Evolutionary conservation across 2,113 vertebrate species (phyloP), one percentile per base, ranked within the genome.

Genomic region (Epinephelus moara): DNA sequence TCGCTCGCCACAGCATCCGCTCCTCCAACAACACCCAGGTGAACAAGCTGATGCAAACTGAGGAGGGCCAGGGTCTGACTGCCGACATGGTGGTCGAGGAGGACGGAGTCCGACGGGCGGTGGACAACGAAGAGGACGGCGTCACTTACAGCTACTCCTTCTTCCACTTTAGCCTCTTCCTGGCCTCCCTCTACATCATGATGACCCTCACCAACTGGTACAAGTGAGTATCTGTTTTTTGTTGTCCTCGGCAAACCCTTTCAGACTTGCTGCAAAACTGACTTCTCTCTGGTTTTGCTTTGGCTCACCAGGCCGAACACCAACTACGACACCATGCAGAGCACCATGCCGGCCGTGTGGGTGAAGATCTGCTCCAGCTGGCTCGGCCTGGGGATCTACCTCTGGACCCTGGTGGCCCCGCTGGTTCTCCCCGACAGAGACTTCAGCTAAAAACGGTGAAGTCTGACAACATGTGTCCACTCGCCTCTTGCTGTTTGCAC

Each of bases 151-250:
- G 84, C 93, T 99, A 98, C 92, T 96, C 94, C 86, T 99, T 99
- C 95, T 99, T 99, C 94, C 98, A 99, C 93, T 93, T 97, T 88
- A 96, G 96, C 93, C 96, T 99, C 42, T 64, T 95, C 7, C 93
- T 99, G 1, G 97, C 98, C 18, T 96, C 97, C 0, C 96, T 99
- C 74, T 97, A 99, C 93, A 95, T 98, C 91, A 99, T 98, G 98
- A 99, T 99, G 98, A 99, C 97, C 0, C 97, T 99, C 81, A 99
- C 98, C 85, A 98, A 98, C 94, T 99, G 97, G 98, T 99, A 97
- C 95, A 95, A 93, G 98, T 99, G 78, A 53, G 95, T 95, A 73
- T 74, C 69, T 6, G 21, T 0, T 1, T 10, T 45, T 19, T n/a
- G 2, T 47, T 17, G 3, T 21, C 55, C 19, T 4, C 2, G 1